A percentile compares a stretch with the other conserved stretches of the same genome.
These are phyloP conservation scores for Harmothoe impar DNA, from an alignment of 2,888 invertebrate species.

Conservation along the genomic window DNA sequence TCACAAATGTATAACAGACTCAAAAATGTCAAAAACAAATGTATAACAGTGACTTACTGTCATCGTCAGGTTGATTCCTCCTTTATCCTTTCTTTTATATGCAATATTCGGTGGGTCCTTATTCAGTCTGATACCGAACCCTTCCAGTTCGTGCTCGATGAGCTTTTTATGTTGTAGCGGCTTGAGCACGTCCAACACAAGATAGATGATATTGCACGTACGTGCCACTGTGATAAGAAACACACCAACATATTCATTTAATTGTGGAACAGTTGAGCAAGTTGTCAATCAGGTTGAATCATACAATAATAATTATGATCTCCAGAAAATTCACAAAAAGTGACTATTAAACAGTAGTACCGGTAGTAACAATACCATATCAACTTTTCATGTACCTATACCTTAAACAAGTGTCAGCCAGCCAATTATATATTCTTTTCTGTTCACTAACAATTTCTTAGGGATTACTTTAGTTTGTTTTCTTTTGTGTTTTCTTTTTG, in stretches of 20 bases:
- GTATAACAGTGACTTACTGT: slow-evolving; percentile 74
- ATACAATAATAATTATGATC: too few species aligned
- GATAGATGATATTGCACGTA: slow-evolving; percentile 98
- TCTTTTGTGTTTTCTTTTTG: too few species aligned
- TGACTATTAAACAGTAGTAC: too few species aligned
- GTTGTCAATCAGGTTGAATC: too few species aligned
- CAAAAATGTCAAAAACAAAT: background rate
- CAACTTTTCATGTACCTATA: too few species aligned
- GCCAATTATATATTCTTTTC: too few species aligned
- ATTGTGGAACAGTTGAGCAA: too few species aligned
- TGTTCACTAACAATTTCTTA: too few species aligned
- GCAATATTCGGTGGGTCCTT: slow-evolving; percentile 98
- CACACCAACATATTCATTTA: background rate
- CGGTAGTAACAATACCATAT: too few species aligned
- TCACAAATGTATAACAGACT: too few species aligned
- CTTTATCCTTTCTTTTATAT: slow-evolving; percentile 98
- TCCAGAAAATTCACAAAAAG: background rate
- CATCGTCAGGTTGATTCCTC: slow-evolving; percentile 93
- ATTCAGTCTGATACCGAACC: slow-evolving; percentile 96
- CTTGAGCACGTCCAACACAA: slow-evolving; percentile 98
- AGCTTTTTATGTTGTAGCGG: slow-evolving; percentile 97
- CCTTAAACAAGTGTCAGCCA: too few species aligned
- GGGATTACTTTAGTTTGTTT: too few species aligned
- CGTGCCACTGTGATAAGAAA: slow-evolving; percentile 89
- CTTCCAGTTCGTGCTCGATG: slow-evolving; percentile 98